Conservation (phyloP, 2,888 invertebrate species). For the Crossocerus cetratus region DNA sequence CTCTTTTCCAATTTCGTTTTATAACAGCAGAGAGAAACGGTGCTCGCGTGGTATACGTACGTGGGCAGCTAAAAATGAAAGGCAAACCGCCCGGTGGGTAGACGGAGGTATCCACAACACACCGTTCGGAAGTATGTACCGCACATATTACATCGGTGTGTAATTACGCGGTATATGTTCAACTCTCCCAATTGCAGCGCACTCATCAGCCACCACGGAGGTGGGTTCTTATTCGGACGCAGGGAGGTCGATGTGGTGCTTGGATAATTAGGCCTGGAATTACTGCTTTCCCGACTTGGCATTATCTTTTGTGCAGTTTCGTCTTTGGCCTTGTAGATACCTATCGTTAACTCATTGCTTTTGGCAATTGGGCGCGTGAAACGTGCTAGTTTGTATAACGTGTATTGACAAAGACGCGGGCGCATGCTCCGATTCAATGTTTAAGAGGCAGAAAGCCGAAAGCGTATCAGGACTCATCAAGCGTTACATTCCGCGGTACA, state of each 20-base stretch:
- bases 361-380: too few relatives aligned
- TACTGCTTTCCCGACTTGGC: too few relatives aligned
- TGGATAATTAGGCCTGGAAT: too few relatives aligned
- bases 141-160: conserved; percentile 32
- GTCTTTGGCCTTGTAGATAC: too few relatives aligned
- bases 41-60: conserved; percentile 48
- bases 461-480: not conserved
- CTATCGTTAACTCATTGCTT: too few relatives aligned
- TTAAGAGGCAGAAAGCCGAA: not conserved
- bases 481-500: conserved; percentile 28
- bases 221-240: not conserved
- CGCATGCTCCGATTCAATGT: too few relatives aligned
- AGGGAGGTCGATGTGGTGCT: conserved; percentile 16
- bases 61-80: conserved; percentile 59
- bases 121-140: not conserved
- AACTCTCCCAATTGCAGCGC: conserved; percentile 51
- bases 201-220: not conserved
- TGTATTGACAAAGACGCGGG: too few relatives aligned
- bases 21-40: conserved; percentile 19
- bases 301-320: too few relatives aligned
- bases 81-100: conserved; percentile 46
- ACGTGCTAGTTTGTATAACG: too few relatives aligned
- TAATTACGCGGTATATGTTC: conserved; percentile 61
- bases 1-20: conserved; percentile 19
- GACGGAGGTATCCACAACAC: conserved; percentile 40